Conservation (phyloP, 2,113 vertebrate species). For the Paraplagusia blochii region DNA sequence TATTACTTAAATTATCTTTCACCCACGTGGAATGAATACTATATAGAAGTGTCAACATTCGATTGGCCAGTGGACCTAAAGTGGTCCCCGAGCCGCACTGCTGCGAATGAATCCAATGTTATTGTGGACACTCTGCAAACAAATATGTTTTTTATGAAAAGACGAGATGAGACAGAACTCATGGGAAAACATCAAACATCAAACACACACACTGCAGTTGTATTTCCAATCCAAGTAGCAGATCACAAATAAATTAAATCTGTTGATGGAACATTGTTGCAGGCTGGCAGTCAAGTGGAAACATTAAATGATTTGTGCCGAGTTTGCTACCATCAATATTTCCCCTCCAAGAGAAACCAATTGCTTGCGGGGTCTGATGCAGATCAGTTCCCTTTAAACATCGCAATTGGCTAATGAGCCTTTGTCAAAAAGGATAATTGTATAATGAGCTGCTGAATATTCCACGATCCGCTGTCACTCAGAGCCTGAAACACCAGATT, state of each 20-base stretch:
- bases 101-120: conserved; percentile 19
- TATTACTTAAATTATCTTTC: no score
- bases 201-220: conserved; percentile 60
- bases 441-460: conserved; percentile 35
- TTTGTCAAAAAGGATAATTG: conserved; percentile 46
- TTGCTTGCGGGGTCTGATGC: conserved; percentile 49
- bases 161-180: conserved; percentile 37
- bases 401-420: conserved; percentile 66
- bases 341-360: conserved; percentile 40
- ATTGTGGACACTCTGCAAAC: no score
- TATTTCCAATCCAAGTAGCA: conserved; percentile 68
- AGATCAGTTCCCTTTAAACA: conserved; percentile 58
- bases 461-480: conserved; percentile 30
- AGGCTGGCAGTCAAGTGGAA: conserved; percentile 67
- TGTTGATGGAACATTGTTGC: conserved; percentile 64
- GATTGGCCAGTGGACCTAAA: conserved; percentile 7
- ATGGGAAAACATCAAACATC: conserved; percentile 51
- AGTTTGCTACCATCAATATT: conserved; percentile 58
- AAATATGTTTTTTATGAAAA: conserved; percentile 27
- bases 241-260: conserved; percentile 68
- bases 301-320: conserved; percentile 67
- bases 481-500: conserved; percentile 7
- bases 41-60: conserved; percentile 20
- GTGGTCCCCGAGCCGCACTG: conserved; percentile 46
- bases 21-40: no score